Percentiles rank a stretch among this genome's conserved stretches.
Conservation (phyloP, 2,113 vertebrate species). For the Sinocyclocheilus grahami region DNA sequence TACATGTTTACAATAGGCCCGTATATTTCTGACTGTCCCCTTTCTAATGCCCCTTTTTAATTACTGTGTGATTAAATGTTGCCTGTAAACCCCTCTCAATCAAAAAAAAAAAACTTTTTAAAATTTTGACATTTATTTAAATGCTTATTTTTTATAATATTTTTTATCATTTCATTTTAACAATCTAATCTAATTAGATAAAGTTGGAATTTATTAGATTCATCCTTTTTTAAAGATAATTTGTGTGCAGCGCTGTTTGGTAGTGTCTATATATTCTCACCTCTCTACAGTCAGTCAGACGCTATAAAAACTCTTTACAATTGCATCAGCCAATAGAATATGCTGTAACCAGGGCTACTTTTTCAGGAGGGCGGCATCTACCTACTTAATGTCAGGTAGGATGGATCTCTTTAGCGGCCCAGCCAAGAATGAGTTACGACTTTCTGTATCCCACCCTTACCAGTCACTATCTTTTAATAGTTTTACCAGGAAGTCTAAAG, state of each 20-base stretch:
- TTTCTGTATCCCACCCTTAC: slow-evolving; percentile 13
- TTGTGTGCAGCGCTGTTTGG: not conserved
- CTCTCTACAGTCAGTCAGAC: not conserved
- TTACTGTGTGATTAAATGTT: slow-evolving; percentile 56
- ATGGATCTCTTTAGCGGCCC: slow-evolving; percentile 29
- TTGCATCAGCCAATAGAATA: not conserved
- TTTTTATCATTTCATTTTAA: too few species aligned
- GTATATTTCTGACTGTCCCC: slow-evolving; percentile 53
- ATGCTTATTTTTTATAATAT: too few species aligned
- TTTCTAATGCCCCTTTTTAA: slow-evolving; percentile 51
- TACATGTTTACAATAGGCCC: slow-evolving; percentile 58
- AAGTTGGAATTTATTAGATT: too few species aligned
- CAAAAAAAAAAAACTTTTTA: too few species aligned
- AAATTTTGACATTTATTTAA: too few species aligned
- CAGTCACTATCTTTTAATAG: not conserved
- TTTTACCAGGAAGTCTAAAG: slow-evolving; percentile 6
- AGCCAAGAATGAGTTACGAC: slow-evolving; percentile 11
- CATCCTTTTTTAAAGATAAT: not conserved
- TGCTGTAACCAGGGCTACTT: slow-evolving; percentile 21
- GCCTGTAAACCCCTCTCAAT: slow-evolving; percentile 28
- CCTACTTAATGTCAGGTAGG: slow-evolving; percentile 35
- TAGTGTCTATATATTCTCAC: slow-evolving; percentile 1
- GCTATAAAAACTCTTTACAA: not conserved
- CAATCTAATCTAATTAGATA: too few species aligned
- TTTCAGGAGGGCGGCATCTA: not conserved